A percentile compares a stretch with the other conserved stretches of the same genome.
Conservation (phyloP, 2,797 vertebrate genomes). For the Fistularia commersonii region DNA sequence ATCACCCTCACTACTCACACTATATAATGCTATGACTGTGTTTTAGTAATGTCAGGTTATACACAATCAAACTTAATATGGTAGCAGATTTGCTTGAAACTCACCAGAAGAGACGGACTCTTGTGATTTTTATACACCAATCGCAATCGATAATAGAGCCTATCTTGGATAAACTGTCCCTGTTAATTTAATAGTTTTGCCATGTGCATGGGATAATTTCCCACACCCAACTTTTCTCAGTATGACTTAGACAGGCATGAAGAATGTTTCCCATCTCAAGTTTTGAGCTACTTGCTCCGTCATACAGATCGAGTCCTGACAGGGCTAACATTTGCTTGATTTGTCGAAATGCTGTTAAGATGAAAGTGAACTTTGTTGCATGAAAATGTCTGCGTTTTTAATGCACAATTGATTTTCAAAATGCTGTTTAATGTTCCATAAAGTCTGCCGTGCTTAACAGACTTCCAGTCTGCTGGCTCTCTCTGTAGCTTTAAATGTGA, state of each 20-base stretch:
- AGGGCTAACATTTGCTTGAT: no score
- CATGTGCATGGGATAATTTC: slow-evolving; percentile 45
- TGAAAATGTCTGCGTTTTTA: slow-evolving; percentile 37
- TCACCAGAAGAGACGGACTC: no score
- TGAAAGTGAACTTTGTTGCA: slow-evolving; percentile 4
- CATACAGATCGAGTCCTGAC: slow-evolving; percentile 9
- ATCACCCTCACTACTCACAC: background rate
- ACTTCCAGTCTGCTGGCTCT: slow-evolving; percentile 24
- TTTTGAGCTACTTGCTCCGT: slow-evolving; percentile 11
- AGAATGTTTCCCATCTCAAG: slow-evolving; percentile 28
- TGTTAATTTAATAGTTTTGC: slow-evolving; percentile 35
- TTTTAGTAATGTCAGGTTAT: background rate
- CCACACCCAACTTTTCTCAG: slow-evolving; percentile 41
- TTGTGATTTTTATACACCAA: no score
- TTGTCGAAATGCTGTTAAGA: no score
- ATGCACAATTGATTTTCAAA: background rate
- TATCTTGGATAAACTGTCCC: slow-evolving; percentile 37
- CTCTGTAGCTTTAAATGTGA: slow-evolving; percentile 58
- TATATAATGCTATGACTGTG: background rate
- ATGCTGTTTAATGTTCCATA: slow-evolving; percentile 15
- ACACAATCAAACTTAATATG: background rate
- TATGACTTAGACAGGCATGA: slow-evolving; percentile 27
- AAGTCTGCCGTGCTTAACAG: slow-evolving; percentile 6
- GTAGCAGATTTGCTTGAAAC: no score
- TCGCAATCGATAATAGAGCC: no score